Evolutionary conservation across 2,797 vertebrate species (phyloP), one percentile per base, ranked within the genome.

Genomic region (Parotocinclus haroldoi): DNA sequence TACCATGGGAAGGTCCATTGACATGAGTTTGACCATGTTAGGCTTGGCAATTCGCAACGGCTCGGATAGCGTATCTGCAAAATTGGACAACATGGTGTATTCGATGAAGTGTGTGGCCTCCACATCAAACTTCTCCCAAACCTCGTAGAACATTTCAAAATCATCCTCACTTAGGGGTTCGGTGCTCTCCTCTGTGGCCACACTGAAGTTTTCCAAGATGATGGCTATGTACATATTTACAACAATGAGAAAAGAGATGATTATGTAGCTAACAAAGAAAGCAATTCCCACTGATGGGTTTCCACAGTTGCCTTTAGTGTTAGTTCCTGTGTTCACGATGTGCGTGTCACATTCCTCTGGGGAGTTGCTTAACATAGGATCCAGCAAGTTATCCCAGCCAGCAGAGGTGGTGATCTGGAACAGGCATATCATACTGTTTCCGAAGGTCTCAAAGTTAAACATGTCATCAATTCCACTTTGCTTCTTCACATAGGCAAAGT

Each of bases 381-480:
- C 96, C 77, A 99, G 91, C 16, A 99, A 92, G 76, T 93, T 93
- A 59, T 99, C 94, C 96, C 96, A 99, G 49, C 96, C 96, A 0
- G 96, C 96, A 0, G 96, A 99, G 0, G 96, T 99, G 38, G 95
- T 99, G 87, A 99, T 98, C 89, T 98, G 96, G 82, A 99, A 99
- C 76, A 99, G 93, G 79, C 94, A 97, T 82, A 99, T 95, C 87
- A 99, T 98, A 76, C 96, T 98, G 85, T 98, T 98, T 79, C 93
- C 94, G 49, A 99, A 99, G 10, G 96, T 99, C 82, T 99, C 94
- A 76, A 99, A 99, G 86, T 99, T 99, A 80, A 98, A 98, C 96
- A 99, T 98, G 76, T 99, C 96, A 0, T 99, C 96, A 0, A 99
- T 89, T 0, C 96, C 96, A 0, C 89, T 60, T 37, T 96, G 94